Percentiles rank a stretch among this genome's conserved stretches.
phyloP scores from a whole-genome alignment of 2,797 vertebrate species.

The Gallinago nigripennis region DNA sequence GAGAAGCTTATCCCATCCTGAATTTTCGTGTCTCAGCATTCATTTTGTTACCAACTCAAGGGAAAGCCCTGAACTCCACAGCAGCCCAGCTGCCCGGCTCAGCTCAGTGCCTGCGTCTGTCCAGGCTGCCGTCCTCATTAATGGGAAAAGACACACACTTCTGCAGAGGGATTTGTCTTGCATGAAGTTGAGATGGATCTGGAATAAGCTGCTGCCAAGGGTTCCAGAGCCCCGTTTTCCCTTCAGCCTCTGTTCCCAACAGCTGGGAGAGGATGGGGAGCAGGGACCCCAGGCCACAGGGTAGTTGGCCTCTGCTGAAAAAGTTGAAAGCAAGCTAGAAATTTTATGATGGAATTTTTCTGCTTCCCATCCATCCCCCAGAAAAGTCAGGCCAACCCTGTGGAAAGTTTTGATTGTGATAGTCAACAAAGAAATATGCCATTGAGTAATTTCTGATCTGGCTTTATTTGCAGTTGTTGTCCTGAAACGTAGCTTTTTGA shows the following conservation, averaged over 20 bases:
- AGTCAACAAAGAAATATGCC: not conserved
- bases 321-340: not conserved
- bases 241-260: not conserved
- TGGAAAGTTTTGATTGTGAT: not conserved
- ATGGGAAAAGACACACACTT: not conserved
- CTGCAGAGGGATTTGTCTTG: not conserved
- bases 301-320: not conserved
- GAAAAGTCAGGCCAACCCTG: not conserved
- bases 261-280: not conserved
- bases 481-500: not conserved
- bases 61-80: not conserved
- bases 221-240: not conserved
- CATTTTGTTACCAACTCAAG: not conserved
- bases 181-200: not conserved
- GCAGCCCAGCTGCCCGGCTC: not conserved
- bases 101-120: not conserved
- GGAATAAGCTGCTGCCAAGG: not conserved
- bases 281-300: not conserved
- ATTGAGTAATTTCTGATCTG: conserved; percentile 25
- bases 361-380: not conserved
- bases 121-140: not conserved
- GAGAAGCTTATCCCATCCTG: not conserved
- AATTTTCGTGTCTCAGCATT: not conserved
- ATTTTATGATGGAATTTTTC: not conserved
- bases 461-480: not conserved